Base-by-base conservation (phyloP, 1,140 invertebrate species). In the Lepidurus apus region DNA sequence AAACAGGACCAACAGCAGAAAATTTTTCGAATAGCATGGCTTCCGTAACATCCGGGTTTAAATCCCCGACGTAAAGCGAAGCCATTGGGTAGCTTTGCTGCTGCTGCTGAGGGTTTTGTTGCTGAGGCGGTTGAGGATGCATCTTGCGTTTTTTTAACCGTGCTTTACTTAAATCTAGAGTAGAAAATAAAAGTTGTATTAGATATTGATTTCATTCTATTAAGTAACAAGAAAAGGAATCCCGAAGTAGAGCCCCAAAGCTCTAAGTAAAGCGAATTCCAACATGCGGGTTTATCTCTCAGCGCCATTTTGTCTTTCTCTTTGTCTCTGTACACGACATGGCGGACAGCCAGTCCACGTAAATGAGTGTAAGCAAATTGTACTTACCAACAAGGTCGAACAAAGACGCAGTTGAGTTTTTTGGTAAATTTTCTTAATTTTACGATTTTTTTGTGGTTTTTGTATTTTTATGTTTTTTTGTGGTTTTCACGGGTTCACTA, bases 11-110 rank as follows among this genome's bases (percentile, higher is more conserved):
- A 85, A 96, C 96, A 82, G 93, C 92, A 78, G 96, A 98, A 88
- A 99, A 99, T 88, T 99, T 99, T 84, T 99, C 97, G 87, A 99
- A 99, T 83, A 99, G 92, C 93, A 97, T 95, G 82, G 98, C 96
- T 87, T 99, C 98, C 81, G 96, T 99, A 81, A 99, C 97, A 87
- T 99, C 97, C 65, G 93, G 91, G 86, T 99, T 96, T 79, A 99
- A 89, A 88, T 99, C 98, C 82, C 98, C 98, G 82, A 99, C 98
- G 87, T 99, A 99, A 80, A 99, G 89, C 76, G 97, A 99, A 83
- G 98, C 97, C 93, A 97, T 95, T 17, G 93, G 93, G 83, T 94
- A 95, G 86, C 92, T 94, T 74, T 74, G 73, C 45, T 74, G 73
- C 26, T 77, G 75, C 24, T 77, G 43, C 42, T 45, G 43, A 5